Conservation (phyloP, 1,140 invertebrate species). For the Neocloeon triangulifer region DNA sequence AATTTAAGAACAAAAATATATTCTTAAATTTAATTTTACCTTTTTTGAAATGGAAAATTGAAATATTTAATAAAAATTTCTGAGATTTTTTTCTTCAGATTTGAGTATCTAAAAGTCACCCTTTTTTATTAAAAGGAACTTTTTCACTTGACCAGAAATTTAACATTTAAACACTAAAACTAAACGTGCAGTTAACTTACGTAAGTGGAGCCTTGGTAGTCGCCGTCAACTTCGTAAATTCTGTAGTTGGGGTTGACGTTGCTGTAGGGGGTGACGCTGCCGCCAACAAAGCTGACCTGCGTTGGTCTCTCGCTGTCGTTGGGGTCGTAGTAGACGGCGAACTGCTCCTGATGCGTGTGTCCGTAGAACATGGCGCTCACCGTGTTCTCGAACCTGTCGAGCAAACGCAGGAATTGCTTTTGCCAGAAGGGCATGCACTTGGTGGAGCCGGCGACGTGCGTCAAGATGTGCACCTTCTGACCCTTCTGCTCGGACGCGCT, state of each 20-base stretch:
- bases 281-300: constrained; percentile 35
- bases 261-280: constrained; percentile 40
- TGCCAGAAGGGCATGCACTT: constrained; percentile 44
- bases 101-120: no score
- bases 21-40: no score
- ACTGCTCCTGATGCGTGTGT: constrained; percentile 55
- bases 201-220: constrained; percentile 18
- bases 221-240: constrained; percentile 39
- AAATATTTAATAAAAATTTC: no score
- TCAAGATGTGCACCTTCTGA: constrained; percentile 61
- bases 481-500: constrained; percentile 37
- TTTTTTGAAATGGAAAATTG: no score
- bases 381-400: constrained; percentile 33
- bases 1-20: no score
- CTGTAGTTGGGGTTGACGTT: constrained; percentile 62
- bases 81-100: no score
- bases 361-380: constrained; percentile 60
- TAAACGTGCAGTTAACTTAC: constrained; percentile 23
- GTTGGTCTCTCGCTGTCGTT: constrained; percentile 18
- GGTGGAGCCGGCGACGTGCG: constrained; percentile 48
- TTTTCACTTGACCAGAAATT: no score
- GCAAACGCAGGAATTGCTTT: constrained; percentile 33
- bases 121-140: no score
- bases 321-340: constrained; percentile 40
- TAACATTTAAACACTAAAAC: no score